Evolutionary conservation across 1,140 invertebrate species (phyloP).

Genomic region (Solenopsis invicta): DNA sequence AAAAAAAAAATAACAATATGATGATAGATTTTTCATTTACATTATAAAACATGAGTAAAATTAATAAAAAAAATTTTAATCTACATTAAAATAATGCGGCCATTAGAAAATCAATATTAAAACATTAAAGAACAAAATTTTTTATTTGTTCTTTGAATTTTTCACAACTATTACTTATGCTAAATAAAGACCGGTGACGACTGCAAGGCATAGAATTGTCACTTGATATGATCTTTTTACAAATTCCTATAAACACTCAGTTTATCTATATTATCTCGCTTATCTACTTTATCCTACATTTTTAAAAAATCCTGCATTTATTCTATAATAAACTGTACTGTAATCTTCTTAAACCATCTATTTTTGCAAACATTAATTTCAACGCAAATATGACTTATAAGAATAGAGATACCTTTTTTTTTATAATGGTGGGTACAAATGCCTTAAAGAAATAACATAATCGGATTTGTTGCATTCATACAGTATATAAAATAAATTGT

Average conservation of each 20-base stretch:
- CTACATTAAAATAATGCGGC: neutral
- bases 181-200: neutral
- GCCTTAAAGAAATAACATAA: slow-evolving; percentile 1
- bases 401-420: neutral
- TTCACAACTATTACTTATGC: neutral
- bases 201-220: neutral
- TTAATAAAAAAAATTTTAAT: too few relatives aligned
- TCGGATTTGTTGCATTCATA: slow-evolving; percentile 9
- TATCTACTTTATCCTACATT: neutral
- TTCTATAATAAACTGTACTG: neutral
- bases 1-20: too few relatives aligned
- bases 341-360: neutral
- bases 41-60: too few relatives aligned
- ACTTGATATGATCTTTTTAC: neutral
- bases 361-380: neutral
- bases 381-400: neutral
- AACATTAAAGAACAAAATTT: neutral
- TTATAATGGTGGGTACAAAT: slow-evolving; percentile 2
- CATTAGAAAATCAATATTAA: neutral
- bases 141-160: neutral
- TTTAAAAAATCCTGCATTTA: neutral
- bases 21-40: too few relatives aligned
- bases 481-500: slow-evolving; percentile 54
- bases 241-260: neutral
- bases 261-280: neutral